Evolutionary conservation across 2,113 vertebrate species (phyloP).

Genomic region (Xenopus borealis): DNA sequence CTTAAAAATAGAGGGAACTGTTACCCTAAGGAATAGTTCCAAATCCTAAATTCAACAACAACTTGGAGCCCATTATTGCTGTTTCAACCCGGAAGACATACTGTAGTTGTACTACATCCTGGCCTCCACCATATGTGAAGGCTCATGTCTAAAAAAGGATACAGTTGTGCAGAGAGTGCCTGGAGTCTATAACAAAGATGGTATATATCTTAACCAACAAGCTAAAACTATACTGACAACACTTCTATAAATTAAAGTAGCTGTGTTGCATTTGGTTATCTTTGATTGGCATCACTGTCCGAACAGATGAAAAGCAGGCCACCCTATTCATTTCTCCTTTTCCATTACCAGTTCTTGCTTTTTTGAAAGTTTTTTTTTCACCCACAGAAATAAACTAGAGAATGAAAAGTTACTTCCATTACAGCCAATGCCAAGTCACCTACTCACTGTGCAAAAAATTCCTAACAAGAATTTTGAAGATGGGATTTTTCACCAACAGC

Average conservation of each 20-base stretch:
- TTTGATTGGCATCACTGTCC: slow-evolving; percentile 16
- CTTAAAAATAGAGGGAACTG: no score
- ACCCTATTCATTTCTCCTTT: not conserved
- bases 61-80: no score
- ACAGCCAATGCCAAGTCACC: slow-evolving; percentile 36
- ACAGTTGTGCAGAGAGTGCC: no score
- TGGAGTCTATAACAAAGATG: not conserved
- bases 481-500: slow-evolving; percentile 38
- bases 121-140: no score
- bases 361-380: slow-evolving; percentile 23
- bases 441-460: slow-evolving; percentile 28
- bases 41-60: no score
- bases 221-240: slow-evolving; percentile 9
- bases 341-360: slow-evolving; percentile 2
- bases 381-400: slow-evolving; percentile 8
- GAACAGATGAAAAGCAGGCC: not conserved
- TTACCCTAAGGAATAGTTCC: no score
- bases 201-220: slow-evolving; percentile 10
- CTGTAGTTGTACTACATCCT: no score
- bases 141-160: no score
- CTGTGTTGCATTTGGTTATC: not conserved
- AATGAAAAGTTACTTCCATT: slow-evolving; percentile 40
- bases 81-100: no score
- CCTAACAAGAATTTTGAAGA: slow-evolving; percentile 22
- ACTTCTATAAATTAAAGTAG: slow-evolving; percentile 5